A percentile compares a stretch with the other conserved stretches of the same genome.
Evolutionary conservation across 2,888 invertebrate genomes (phyloP).

Genomic region (Steinernema hermaphroditum): DNA sequence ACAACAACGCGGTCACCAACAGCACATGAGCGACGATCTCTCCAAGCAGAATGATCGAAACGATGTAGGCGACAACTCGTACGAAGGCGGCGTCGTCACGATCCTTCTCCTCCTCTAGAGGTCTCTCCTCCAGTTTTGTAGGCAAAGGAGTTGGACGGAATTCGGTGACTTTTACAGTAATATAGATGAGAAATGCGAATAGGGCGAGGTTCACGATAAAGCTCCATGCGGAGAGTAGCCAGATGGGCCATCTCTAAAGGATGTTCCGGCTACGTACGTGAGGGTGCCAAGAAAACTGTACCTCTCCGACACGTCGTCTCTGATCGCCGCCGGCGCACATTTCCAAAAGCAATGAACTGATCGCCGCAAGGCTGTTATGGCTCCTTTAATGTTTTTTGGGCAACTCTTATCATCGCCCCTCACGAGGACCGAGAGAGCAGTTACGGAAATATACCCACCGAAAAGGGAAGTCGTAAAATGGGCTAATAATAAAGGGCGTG

Average conservation of each 20-base stretch:
- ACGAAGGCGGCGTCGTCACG: background rate
- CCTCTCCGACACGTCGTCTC: background rate
- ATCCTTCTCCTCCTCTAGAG: constrained; percentile 10
- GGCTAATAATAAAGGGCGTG: background rate
- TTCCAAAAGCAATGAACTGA: background rate
- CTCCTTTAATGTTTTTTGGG: constrained; percentile 15
- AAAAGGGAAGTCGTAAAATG: constrained; percentile 8
- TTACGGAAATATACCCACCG: constrained; percentile 6
- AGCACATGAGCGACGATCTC: constrained; percentile 8
- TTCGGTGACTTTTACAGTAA: constrained; percentile 12
- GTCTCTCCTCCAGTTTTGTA: background rate
- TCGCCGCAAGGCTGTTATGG: constrained; percentile 22
- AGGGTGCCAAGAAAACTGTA: background rate
- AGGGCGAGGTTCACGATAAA: background rate
- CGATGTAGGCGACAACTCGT: background rate
- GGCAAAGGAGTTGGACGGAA: background rate
- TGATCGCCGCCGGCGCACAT: background rate
- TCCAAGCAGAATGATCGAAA: background rate
- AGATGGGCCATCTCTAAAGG: constrained; percentile 5
- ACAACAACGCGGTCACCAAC: background rate
- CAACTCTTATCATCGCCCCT: background rate
- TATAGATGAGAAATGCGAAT: background rate
- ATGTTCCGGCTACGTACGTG: too few species aligned
- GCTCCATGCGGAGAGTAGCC: constrained; percentile 2
- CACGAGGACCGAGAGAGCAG: constrained; percentile 5